A percentile compares a stretch with the other conserved stretches of the same genome.
Conservation (phyloP, 1,140 invertebrate genomes). For the Ptiloglossa arizonensis region DNA sequence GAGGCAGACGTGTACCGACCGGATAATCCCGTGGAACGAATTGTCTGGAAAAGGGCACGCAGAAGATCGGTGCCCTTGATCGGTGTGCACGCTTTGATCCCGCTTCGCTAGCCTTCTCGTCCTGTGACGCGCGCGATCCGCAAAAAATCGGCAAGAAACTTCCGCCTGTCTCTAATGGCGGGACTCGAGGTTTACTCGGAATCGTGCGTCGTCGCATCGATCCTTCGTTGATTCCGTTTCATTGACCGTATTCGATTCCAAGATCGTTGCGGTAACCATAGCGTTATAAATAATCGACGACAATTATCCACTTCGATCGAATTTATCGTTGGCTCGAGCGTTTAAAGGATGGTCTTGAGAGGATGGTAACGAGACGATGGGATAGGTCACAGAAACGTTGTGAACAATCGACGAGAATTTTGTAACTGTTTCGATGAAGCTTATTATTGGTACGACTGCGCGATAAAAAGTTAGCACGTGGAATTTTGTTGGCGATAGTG, state of each 20-base stretch:
- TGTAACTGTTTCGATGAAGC: no score
- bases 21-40: constrained; percentile 69
- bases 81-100: constrained; percentile 71
- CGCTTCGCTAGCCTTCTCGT: constrained; percentile 49
- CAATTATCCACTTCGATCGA: no score
- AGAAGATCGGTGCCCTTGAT: constrained; percentile 65
- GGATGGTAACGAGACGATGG: no score
- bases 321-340: no score
- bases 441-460: no score
- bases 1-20: constrained; percentile 59
- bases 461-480: no score
- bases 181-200: constrained; percentile 66
- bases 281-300: no score
- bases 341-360: no score
- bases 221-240: constrained; percentile 4
- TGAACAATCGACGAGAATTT: no score
- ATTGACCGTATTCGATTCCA: neutral
- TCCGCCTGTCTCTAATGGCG: constrained; percentile 72
- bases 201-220: constrained; percentile 40
- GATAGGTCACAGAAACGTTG: no score
- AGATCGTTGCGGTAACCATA: constrained; percentile 9
- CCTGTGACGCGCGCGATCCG: constrained; percentile 52
- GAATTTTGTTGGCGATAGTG: no score
- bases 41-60: constrained; percentile 72
- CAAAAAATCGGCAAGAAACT: constrained; percentile 72